phyloP scores from a whole-genome alignment of 2,888 invertebrate genomes.

The Acrobasis suavella region DNA sequence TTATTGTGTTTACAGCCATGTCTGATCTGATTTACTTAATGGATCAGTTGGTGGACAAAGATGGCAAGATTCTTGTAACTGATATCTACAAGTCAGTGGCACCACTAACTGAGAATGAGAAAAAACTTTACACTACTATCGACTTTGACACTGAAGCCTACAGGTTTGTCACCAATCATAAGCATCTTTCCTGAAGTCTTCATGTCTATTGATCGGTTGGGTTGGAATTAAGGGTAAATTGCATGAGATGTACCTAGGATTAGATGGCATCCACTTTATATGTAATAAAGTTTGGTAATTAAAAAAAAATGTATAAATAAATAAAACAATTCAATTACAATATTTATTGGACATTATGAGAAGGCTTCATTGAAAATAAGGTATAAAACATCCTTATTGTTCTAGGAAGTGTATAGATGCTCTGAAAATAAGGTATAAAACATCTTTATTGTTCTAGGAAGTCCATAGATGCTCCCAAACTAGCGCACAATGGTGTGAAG shows the following conservation, averaged over 20 bases:
- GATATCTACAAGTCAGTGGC: constrained; percentile 92
- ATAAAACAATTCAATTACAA: no score
- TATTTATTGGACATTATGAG: no score
- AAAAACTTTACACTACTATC: constrained; percentile 89
- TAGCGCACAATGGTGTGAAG: constrained; percentile 91
- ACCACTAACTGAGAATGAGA: constrained; percentile 86
- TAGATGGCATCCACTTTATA: no score
- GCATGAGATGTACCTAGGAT: no score
- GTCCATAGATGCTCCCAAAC: constrained; percentile 86
- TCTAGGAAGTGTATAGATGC: constrained; percentile 86
- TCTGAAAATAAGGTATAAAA: no score
- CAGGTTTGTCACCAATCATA: constrained; percentile 62
- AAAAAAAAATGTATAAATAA: no score
- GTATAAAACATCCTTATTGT: no score
- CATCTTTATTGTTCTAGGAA: no score
- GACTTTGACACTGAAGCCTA: constrained; percentile 93
- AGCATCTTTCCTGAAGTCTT: no score
- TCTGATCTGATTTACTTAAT: constrained; percentile 94
- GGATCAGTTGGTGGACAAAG: constrained; percentile 90
- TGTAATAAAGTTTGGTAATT: no score
- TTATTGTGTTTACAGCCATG: constrained; percentile 85
- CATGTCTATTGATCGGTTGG: no score
- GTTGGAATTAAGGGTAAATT: no score
- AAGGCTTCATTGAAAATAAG: background rate
- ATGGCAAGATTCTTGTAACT: constrained; percentile 93